Evolutionary conservation across 2,797 vertebrate species (phyloP).

Genomic region (Periparus ater): DNA sequence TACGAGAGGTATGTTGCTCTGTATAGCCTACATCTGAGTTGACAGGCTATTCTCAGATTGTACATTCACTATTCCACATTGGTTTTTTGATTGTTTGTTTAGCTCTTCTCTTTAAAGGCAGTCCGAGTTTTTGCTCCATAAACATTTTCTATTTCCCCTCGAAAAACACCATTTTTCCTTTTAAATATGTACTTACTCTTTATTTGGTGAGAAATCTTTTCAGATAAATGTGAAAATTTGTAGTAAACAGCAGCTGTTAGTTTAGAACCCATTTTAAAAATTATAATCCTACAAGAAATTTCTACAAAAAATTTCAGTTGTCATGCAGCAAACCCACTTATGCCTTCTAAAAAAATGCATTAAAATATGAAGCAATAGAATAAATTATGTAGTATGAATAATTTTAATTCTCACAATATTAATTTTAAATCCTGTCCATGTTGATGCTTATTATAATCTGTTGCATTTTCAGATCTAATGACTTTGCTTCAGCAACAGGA

Average conservation of each 20-base stretch:
- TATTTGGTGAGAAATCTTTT: not conserved
- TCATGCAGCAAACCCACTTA: not conserved
- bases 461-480: not conserved
- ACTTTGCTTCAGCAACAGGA: not conserved
- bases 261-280: not conserved
- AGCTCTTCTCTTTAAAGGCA: not conserved
- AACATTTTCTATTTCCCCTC: not conserved
- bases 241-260: not conserved
- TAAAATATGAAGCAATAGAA: not conserved
- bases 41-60: not conserved
- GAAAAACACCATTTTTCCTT: not conserved
- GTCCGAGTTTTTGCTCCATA: not conserved
- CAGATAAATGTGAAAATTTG: not conserved
- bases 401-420: not conserved
- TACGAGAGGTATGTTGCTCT: not conserved
- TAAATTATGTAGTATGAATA: not conserved
- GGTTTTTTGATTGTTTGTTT: not conserved
- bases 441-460: not conserved
- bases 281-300: no score
- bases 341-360: not conserved
- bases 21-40: not conserved
- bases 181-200: not conserved
- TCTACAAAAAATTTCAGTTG: not conserved
- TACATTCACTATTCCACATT: not conserved
- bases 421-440: not conserved